These are phyloP conservation scores for Carapus acus DNA, from an alignment of 2,797 vertebrate genomes.

Conservation along the genomic window DNA sequence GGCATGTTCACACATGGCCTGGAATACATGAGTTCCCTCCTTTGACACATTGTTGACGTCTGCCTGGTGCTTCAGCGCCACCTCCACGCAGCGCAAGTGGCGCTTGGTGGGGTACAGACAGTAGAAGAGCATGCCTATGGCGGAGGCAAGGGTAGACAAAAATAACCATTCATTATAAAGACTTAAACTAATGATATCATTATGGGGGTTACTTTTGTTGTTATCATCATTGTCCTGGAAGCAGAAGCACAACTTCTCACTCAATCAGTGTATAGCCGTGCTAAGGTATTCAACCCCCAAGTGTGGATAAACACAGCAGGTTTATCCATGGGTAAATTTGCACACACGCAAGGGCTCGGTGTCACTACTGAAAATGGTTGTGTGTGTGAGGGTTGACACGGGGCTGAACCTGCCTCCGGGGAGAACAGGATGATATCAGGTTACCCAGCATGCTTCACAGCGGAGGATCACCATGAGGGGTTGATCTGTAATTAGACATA, in stretches of 20 bases:
- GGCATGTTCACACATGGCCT: constrained; percentile 80
- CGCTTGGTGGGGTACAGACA: constrained; percentile 80
- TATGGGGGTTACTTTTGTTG: no score
- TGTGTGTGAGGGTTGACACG: constrained; percentile 23
- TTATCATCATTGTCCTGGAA: no score
- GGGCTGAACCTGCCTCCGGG: constrained; percentile 17
- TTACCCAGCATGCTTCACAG: constrained; percentile 54
- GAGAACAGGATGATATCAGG: constrained; percentile 39
- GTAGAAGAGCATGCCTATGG: constrained; percentile 87
- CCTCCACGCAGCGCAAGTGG: constrained; percentile 76
- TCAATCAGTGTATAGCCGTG: background rate
- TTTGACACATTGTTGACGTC: constrained; percentile 80
- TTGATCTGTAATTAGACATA: constrained; percentile 70
- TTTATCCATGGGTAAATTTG: no score
- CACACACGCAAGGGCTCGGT: background rate
- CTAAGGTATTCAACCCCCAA: background rate
- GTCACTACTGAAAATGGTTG: constrained; percentile 14
- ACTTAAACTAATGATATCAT: no score
- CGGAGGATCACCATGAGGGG: constrained; percentile 36
- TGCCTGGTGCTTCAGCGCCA: constrained; percentile 75
- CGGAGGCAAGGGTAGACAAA: no score
- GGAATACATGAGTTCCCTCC: constrained; percentile 77
- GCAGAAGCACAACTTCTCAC: background rate
- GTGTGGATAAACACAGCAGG: background rate
- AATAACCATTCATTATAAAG: no score